Evolutionary conservation across 2,797 vertebrate genomes (phyloP).

Genomic region (Acanthopagrus latus): DNA sequence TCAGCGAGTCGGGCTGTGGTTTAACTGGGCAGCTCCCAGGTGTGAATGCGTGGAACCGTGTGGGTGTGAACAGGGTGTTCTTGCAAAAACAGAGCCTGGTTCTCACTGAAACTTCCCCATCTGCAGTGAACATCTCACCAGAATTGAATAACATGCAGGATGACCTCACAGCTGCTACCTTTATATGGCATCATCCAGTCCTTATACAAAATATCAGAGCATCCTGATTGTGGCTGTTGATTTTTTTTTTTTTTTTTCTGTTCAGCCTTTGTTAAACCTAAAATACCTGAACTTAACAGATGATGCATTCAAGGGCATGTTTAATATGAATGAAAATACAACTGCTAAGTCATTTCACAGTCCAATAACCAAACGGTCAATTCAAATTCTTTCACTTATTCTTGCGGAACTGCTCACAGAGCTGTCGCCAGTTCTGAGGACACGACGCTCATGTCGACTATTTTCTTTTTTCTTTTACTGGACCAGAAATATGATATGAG

Average conservation of each 20-base stretch:
- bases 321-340: neutral
- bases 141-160: neutral
- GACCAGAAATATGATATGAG: no score
- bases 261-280: neutral
- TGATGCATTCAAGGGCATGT: no score
- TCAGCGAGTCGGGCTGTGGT: neutral
- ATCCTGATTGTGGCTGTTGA: neutral
- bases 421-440: neutral
- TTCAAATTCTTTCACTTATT: neutral
- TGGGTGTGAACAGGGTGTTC: neutral
- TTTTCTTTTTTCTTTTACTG: no score
- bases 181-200: neutral
- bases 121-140: neutral
- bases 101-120: constrained; percentile 11
- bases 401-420: neutral
- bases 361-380: neutral
- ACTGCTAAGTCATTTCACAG: neutral
- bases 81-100: no score
- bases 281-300: neutral
- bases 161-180: neutral
- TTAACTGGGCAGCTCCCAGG: neutral
- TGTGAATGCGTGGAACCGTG: neutral
- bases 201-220: neutral
- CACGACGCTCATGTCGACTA: neutral
- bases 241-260: no score